Evolutionary conservation across 2,888 invertebrate species (phyloP), one percentile per base, ranked within the genome.

Genomic region (Dione vanillae): DNA sequence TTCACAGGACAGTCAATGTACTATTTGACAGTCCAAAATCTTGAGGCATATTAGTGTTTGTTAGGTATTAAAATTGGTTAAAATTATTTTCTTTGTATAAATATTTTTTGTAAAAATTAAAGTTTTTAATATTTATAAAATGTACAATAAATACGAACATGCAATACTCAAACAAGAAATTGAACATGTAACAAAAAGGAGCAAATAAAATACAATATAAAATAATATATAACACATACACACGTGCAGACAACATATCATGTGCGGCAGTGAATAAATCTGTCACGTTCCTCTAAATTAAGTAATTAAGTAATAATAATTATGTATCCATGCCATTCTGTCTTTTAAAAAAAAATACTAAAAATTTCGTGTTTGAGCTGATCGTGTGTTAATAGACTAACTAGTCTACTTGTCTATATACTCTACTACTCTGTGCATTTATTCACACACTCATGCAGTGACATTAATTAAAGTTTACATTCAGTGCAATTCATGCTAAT

Each of bases 101-200:
- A 35, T 11, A 47, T 62, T 19, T 64, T 37, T 64, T 37, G 19
- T 64, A 37, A 35, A 8, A 49, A 37, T 68, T 64, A 43, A 20
- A 66, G 52, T 40, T 52, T 37, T 54, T 35, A 16, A n/a, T 16
- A 56, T 56, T 56, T 11, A 40, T 37, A 54, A 56, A 40, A 54
- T 45, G 67, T 54, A 27, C 43, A 66, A 27, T 40, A 49, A 73
- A 72, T 66, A 69, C 61, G 27, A 79, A 62, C 86, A 89, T 90
- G 90, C 90, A 77, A 73, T 75, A 83, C 90, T 87, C 91, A 91
- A 92, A 92, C 90, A 89, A 79, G 89, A 91, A 90, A 91, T 89
- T 86, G 83, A 73, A 84, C 79, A 82, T 12, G 37, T 64, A 19
- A 19, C 16, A 76, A 56, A 76, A 61, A 65, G 78, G 80, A 82